Evolutionary conservation across 2,888 invertebrate species (phyloP), one percentile per base, ranked within the genome.

Genomic region (Oligia strigilis): DNA sequence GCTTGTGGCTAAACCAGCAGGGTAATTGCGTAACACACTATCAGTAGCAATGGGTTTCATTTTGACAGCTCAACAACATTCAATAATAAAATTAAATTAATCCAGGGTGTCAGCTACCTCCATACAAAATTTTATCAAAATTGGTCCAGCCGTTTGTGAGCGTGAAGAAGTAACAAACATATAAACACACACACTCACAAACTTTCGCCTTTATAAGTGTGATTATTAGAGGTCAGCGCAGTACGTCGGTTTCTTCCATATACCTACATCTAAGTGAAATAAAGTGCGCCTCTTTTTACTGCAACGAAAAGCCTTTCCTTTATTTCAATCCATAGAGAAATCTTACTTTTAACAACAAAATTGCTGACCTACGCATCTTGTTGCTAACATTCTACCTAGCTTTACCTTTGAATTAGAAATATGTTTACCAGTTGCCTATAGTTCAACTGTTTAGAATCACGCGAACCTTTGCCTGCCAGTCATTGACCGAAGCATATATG

Each of bases 401-500:
- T 46, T 29, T n/a, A 36, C 29, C 17, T 49, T 62, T 69, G 4
- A 29, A 79, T 36, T 80, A 65, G 0, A 55, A 64, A 80, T 55
- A 46, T 58, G 19, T 80, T 36, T 46, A 13, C 65, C 40, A 40
- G 40, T 65, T 40, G 40, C 23, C 69, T 14, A 40, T 13, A 55
- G n/a, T 69, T 82, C 46, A 52, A 29, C 46, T 5, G 5, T 65
- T 43, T 52, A 36, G 8, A 55, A 66, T 55, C 60, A 82, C 81
- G 58, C 81, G 0, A 77, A 36, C 52, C 36, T 65, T 69, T 62
- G 9, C 36, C 23, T 23, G 9, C 14, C n/a, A 71, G 77, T 60
- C 65, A 71, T n/a, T 77, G 83, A 81, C 83, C 83, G 40, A 67
- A 67, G 19, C 36, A 46, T 75, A 29, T 62, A n/a, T n/a, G n/a